These are phyloP conservation scores for Bombus breviceps DNA, from an alignment of 1,140 invertebrate genomes.

Conservation along the genomic window DNA sequence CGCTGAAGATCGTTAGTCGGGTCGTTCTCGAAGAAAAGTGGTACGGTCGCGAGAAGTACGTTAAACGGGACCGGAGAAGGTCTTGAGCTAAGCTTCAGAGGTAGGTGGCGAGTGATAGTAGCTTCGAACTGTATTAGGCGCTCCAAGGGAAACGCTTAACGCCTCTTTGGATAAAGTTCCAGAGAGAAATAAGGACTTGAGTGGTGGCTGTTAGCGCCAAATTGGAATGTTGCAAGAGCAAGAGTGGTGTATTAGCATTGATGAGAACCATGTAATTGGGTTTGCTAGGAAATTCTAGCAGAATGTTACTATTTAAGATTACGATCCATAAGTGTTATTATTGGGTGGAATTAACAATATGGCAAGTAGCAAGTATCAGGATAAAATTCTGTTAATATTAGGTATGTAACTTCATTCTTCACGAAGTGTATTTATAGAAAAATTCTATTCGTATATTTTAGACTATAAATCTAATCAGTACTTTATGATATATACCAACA, in stretches of 20 bases:
- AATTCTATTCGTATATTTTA: no score
- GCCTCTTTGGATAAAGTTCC: constrained; percentile 24
- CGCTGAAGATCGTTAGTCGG: background rate
- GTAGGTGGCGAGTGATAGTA: background rate
- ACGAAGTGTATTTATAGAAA: no score
- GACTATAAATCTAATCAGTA: no score
- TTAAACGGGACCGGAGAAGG: no score
- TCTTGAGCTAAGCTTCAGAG: background rate
- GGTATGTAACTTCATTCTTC: no score
- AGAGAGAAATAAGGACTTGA: background rate
- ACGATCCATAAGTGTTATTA: background rate
- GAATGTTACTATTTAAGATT: background rate
- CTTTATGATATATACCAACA: no score
- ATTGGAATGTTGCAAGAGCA: constrained; percentile 1
- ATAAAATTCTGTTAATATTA: no score
- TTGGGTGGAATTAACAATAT: background rate
- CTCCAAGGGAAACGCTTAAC: background rate
- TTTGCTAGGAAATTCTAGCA: background rate
- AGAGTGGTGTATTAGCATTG: background rate
- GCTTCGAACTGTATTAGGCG: constrained; percentile 13
- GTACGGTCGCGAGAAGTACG: background rate
- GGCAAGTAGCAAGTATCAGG: no score
- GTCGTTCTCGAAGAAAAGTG: constrained; percentile 4
- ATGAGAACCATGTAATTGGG: constrained; percentile 11
- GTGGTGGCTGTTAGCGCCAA: background rate